Evolutionary conservation across 1,140 invertebrate species (phyloP), one percentile per base, ranked within the genome.

Genomic region (Saccostrea cuccullata): DNA sequence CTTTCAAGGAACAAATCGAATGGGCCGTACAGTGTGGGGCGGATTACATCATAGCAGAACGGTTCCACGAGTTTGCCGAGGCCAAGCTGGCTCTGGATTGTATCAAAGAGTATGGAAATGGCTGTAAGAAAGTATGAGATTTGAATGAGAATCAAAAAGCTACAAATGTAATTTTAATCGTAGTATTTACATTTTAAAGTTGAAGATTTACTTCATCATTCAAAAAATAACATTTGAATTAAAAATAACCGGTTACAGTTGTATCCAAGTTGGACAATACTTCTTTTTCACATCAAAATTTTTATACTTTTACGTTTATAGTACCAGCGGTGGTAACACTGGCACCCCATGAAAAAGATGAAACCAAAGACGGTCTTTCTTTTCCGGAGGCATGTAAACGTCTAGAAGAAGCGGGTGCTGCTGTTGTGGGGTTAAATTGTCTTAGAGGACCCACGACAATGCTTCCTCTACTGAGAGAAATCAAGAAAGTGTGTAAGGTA

Each of bases 391-490:
- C 93, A 8, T 91, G 91, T 84, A 87, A 87, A 8, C 84, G 36
- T 58, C 84, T 94, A 36, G 92, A 94, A 87, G 91, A 93, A 15
- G 90, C 88, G 30, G 94, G 94, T 26, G 93, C 93, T 17, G 92
- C 89, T 82, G 92, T 94, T 12, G 93, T 94, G 30, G 93, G 93
- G 0, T 86, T 94, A 9, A 94, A 94, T 89, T 94, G 94, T 85
- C 55, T 77, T 30, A 86, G 91, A 12, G 94, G 94, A 9, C 93
- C 92, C 0, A 55, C 15, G 20, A 91, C 91, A 5, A 94, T 93
- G 82, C 58, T 94, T 20, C 91, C 89, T 17, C 15, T 90, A 1
- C 87, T 94, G 60, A 93, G 86, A 89, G 87, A 93, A 82, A 87
- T 93, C 13, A 77, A 88, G 30, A 36, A 87, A 47, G 86, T 86